A percentile compares a stretch with the other conserved stretches of the same genome.
Evolutionary conservation across 2,113 vertebrate genomes (phyloP).

Genomic region (Esox niger): DNA sequence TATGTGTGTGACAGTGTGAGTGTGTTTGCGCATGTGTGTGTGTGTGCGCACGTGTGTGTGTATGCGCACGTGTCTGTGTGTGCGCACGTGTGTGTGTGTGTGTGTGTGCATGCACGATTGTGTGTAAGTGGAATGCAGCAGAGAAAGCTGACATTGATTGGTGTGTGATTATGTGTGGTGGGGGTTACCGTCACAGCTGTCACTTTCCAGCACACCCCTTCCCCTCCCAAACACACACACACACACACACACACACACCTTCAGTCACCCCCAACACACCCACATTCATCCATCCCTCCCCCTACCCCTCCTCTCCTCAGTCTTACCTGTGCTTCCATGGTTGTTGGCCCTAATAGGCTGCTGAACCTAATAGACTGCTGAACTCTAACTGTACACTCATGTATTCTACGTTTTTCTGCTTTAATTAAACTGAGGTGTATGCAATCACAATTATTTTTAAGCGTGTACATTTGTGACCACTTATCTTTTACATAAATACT

Average conservation of each 20-base stretch:
- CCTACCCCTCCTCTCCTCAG: conserved; percentile 3
- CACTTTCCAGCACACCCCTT: conserved; percentile 52
- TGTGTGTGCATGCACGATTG: too few species aligned
- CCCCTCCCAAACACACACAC: conserved; percentile 16
- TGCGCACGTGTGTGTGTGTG: too few species aligned
- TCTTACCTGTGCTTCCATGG: conserved; percentile 13
- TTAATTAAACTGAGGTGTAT: too few species aligned
- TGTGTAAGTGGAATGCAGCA: not conserved
- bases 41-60: too few species aligned
- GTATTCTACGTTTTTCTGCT: too few species aligned
- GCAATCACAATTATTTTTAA: too few species aligned
- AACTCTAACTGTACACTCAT: too few species aligned
- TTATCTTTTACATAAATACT: too few species aligned
- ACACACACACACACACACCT: too few species aligned
- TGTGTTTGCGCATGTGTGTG: not conserved
- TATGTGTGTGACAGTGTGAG: too few species aligned
- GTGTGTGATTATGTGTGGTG: conserved; percentile 45
- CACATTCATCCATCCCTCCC: conserved; percentile 8
- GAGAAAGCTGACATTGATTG: conserved; percentile 37
- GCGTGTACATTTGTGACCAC: too few species aligned
- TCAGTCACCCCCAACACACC: conserved; percentile 5
- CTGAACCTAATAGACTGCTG: conserved; percentile 63
- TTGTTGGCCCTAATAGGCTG: conserved; percentile 43
- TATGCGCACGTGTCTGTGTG: too few species aligned
- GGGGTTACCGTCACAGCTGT: conserved; percentile 69